A percentile compares a stretch with the other conserved stretches of the same genome.
phyloP scores from a whole-genome alignment of 2,797 vertebrate species.

The Glossophaga mutica region DNA sequence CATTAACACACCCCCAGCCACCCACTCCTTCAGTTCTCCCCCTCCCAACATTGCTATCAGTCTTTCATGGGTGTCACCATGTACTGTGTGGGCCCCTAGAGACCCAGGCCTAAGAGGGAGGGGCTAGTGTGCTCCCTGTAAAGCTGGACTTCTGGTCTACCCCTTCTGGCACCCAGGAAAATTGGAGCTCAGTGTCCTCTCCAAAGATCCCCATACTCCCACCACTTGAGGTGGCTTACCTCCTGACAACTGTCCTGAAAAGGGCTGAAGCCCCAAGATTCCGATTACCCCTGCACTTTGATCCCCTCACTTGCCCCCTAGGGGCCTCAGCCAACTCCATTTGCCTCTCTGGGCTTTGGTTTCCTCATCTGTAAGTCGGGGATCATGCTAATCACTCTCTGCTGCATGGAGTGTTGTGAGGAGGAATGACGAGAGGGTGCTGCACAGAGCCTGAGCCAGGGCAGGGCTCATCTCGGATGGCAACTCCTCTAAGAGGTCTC shows the following conservation, averaged over 20 bases:
- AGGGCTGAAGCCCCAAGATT: neutral
- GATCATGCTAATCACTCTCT: neutral
- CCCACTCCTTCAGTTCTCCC: slow-evolving; percentile 75
- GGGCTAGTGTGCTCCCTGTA: fast-evolving
- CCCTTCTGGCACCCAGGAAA: neutral
- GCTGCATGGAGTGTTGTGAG: neutral
- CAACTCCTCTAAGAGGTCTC: neutral
- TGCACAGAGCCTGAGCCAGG: neutral
- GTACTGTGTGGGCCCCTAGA: neutral
- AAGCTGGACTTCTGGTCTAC: neutral
- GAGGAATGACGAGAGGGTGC: too few relatives aligned
- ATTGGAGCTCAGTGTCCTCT: neutral
- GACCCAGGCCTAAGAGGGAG: neutral
- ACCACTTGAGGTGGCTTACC: neutral
- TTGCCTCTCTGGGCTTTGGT: neutral
- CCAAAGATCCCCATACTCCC: neutral
- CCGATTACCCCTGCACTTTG: neutral
- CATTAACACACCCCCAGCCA: slow-evolving; percentile 36
- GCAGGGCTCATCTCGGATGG: neutral
- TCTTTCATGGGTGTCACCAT: neutral
- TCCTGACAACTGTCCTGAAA: neutral
- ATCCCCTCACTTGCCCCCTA: neutral
- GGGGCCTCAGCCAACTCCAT: neutral
- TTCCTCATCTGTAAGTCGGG: neutral
- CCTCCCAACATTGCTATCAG: neutral